Evolutionary conservation across 2,113 vertebrate genomes (phyloP).

Genomic region (Phycodurus eques): DNA sequence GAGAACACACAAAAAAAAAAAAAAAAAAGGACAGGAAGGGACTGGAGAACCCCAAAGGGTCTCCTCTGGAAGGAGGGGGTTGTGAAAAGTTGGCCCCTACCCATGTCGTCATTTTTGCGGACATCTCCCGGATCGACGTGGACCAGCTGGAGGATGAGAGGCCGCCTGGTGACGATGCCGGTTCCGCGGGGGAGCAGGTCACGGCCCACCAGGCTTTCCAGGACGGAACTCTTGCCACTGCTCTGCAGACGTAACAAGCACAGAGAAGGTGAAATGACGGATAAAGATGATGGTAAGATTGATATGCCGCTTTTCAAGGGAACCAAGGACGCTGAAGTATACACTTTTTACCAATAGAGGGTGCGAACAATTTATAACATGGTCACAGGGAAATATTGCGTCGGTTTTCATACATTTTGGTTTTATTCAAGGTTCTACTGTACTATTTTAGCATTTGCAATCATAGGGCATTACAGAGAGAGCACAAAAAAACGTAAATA

Average conservation of each 20-base stretch:
- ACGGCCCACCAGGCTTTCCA: constrained; percentile 93
- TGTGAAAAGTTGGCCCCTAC: constrained; percentile 56
- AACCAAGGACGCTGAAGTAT: no score
- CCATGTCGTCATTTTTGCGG: constrained; percentile 89
- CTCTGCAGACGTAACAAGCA: constrained; percentile 78
- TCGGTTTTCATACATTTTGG: no score
- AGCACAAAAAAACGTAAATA: no score
- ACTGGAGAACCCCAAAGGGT: background rate
- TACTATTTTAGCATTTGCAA: no score
- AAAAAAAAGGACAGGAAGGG: background rate
- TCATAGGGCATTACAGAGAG: no score
- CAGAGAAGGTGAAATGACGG: background rate
- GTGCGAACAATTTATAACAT: no score
- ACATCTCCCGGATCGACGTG: constrained; percentile 86
- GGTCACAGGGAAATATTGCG: no score
- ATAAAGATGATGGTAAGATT: no score
- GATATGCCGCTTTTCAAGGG: no score
- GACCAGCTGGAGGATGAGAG: constrained; percentile 95
- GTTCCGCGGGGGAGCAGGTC: constrained; percentile 96
- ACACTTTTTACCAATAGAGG: no score
- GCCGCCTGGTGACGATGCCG: constrained; percentile 91
- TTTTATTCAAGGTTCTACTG: no score
- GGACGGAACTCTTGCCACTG: constrained; percentile 96
- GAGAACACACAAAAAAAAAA: background rate
- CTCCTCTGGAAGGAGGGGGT: background rate